Conservation (phyloP, 2,797 vertebrate genomes). For the Tenualosa ilisha region DNA sequence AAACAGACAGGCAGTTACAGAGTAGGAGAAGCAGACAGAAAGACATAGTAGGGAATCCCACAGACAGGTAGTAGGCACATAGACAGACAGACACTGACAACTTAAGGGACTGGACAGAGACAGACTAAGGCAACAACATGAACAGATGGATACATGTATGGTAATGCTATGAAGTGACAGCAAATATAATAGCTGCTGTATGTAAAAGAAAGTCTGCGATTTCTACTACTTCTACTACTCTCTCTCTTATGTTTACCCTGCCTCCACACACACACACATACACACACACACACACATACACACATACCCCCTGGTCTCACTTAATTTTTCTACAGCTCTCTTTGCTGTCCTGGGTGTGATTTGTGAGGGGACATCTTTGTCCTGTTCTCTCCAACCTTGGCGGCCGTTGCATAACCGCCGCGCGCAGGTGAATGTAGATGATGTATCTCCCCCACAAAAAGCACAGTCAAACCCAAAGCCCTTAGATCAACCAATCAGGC, state of each 20-base stretch:
- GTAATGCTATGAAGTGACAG: background rate
- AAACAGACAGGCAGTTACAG: background rate
- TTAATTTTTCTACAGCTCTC: background rate
- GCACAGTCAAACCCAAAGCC: background rate
- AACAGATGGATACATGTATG: background rate
- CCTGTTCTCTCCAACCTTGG: background rate
- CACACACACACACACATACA: background rate
- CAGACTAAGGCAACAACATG: background rate
- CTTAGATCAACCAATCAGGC: background rate
- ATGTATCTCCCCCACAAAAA: background rate
- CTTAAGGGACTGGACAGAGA: background rate
- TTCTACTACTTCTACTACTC: background rate
- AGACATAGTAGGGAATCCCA: background rate
- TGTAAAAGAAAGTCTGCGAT: background rate
- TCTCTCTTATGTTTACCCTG: background rate
- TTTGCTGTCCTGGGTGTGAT: background rate
- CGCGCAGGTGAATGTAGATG: conserved; percentile 21
- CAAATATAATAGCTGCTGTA: background rate
- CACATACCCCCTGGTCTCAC: background rate
- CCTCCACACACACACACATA: background rate
- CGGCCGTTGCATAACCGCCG: background rate
- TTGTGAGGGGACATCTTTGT: conserved; percentile 14
- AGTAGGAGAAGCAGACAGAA: background rate
- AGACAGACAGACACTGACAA: background rate
- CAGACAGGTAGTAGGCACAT: background rate